A percentile compares a stretch with the other conserved stretches of the same genome.
Conservation (phyloP, 2,797 vertebrate species). For the Eurystomus glaucurus region DNA sequence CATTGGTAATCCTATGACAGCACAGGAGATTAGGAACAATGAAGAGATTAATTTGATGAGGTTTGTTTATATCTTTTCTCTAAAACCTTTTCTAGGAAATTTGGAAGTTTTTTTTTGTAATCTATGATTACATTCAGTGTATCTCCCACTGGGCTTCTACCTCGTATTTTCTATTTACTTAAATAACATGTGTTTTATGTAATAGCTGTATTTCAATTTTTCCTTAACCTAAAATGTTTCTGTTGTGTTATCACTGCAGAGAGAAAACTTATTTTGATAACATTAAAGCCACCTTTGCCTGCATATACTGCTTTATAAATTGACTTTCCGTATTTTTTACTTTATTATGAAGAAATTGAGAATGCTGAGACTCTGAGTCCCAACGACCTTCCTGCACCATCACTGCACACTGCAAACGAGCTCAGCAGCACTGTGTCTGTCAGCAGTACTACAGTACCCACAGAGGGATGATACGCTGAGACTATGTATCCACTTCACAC, state of each 20-base stretch:
- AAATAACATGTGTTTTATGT: slow-evolving; percentile 43
- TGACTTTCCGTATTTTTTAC: background rate
- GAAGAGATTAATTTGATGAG: slow-evolving; percentile 89
- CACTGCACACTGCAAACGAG: background rate
- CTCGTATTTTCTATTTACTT: slow-evolving; percentile 39
- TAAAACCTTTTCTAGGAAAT: slow-evolving; percentile 86
- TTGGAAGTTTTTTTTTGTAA: slow-evolving; percentile 53
- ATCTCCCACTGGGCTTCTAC: slow-evolving; percentile 1
- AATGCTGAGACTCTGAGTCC: background rate
- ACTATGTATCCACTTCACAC: background rate
- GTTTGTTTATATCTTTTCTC: slow-evolving; percentile 88
- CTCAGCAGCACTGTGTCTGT: fast-evolving
- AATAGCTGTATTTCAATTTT: background rate
- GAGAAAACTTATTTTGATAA: background rate
- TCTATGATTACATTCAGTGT: slow-evolving; percentile 71
- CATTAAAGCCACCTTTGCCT: fast-evolving
- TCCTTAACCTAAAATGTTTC: background rate
- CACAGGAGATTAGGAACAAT: slow-evolving; percentile 88
- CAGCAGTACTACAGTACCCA: background rate
- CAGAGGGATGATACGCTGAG: background rate
- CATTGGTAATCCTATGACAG: slow-evolving; percentile 89
- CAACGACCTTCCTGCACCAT: fast-evolving
- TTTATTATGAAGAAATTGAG: background rate
- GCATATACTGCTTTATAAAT: background rate
- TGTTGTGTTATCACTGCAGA: background rate